phyloP scores from a whole-genome alignment of 2,113 vertebrate species.

The Ellobius talpinus region DNA sequence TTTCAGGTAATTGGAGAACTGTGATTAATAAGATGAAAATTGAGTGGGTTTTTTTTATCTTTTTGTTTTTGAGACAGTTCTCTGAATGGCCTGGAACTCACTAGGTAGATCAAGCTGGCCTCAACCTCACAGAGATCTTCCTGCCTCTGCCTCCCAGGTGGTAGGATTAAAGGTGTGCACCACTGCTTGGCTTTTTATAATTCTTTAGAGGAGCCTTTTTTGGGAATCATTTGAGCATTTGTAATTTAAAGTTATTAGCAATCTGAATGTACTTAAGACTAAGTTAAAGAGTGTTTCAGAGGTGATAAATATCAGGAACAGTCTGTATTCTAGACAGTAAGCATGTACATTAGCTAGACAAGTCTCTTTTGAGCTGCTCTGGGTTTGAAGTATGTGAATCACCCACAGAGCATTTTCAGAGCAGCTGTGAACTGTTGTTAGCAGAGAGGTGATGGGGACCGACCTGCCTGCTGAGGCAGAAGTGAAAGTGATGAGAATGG shows the following conservation, averaged over 20 bases:
- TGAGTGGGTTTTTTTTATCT: background rate
- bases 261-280: background rate
- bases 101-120: background rate
- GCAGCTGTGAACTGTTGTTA: background rate
- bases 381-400: background rate
- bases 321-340: background rate
- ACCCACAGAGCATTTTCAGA: background rate
- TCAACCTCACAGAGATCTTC: background rate
- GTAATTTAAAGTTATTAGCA: constrained; percentile 37
- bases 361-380: background rate
- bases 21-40: constrained; percentile 23
- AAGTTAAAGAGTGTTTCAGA: background rate
- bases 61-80: background rate
- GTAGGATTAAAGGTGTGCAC: background rate
- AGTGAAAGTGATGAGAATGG: background rate
- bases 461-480: background rate
- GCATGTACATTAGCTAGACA: background rate
- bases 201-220: background rate
- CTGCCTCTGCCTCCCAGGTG: background rate
- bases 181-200: background rate
- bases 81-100: background rate
- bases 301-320: background rate
- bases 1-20: constrained; percentile 5
- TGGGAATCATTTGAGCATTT: constrained; percentile 6
- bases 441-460: background rate